Evolutionary conservation across 2,113 vertebrate species (phyloP).

Genomic region (Harpagus bidentatus): DNA sequence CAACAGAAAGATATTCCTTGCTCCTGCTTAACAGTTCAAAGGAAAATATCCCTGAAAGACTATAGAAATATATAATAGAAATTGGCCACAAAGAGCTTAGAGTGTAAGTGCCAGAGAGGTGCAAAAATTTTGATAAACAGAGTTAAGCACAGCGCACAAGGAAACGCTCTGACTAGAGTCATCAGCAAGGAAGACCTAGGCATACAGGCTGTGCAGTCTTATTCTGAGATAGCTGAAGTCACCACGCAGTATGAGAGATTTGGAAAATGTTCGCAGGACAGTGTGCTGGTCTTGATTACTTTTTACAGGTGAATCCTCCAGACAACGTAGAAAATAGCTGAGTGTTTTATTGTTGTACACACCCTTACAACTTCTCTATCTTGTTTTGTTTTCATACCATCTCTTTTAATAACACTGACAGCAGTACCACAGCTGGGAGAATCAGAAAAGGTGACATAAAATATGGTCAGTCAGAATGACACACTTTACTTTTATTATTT

Average conservation of each 20-base stretch:
- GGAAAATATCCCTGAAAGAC: neutral
- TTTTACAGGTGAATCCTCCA: neutral
- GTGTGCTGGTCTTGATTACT: neutral
- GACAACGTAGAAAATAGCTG: neutral
- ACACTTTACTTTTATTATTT: conserved; percentile 50
- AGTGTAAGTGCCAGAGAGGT: neutral
- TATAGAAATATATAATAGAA: neutral
- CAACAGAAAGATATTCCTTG: neutral
- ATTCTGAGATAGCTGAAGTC: neutral
- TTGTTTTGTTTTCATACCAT: neutral
- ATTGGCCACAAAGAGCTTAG: neutral
- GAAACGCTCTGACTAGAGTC: neutral
- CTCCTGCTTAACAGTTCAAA: neutral
- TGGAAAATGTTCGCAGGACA: neutral
- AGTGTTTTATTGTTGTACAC: neutral
- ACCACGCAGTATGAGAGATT: neutral
- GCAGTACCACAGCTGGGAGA: neutral
- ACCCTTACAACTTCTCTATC: neutral
- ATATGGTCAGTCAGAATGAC: conserved; percentile 44
- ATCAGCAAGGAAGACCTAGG: neutral
- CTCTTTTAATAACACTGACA: neutral
- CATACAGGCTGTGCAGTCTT: neutral
- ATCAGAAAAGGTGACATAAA: conserved; percentile 9
- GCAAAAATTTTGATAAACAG: neutral
- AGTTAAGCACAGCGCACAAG: neutral